A percentile compares a stretch with the other conserved stretches of the same genome.
Conservation (phyloP, 2,113 vertebrate genomes). For the Siniperca chuatsi region DNA sequence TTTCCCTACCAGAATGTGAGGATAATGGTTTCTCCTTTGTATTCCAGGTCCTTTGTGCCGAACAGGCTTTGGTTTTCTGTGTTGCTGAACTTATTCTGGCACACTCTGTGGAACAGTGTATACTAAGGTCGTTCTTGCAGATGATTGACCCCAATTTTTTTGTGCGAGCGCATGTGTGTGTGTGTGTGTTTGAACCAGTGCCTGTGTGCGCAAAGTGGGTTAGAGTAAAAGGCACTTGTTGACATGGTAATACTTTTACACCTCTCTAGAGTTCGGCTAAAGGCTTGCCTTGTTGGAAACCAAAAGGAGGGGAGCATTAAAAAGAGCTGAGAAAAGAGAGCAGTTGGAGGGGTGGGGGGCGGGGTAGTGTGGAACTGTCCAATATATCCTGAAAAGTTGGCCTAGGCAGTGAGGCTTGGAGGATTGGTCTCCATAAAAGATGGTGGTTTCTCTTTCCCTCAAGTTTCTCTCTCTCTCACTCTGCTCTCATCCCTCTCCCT, state of each 20-base stretch:
- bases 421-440: slow-evolving; percentile 84
- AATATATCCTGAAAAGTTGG: slow-evolving; percentile 82
- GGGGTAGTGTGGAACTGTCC: slow-evolving; percentile 76
- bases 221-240: slow-evolving; percentile 76
- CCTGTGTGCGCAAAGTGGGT: slow-evolving; percentile 58
- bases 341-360: slow-evolving; percentile 64
- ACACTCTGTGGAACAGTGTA: slow-evolving; percentile 60
- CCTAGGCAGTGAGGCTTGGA: slow-evolving; percentile 76
- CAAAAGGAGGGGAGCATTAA: slow-evolving; percentile 68
- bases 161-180: slow-evolving; percentile 4
- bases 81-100: slow-evolving; percentile 66
- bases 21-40: slow-evolving; percentile 65
- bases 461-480: slow-evolving; percentile 62
- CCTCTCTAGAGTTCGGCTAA: slow-evolving; percentile 75
- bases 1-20: slow-evolving; percentile 45
- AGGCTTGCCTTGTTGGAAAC: slow-evolving; percentile 77
- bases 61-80: slow-evolving; percentile 61
- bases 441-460: slow-evolving; percentile 80
- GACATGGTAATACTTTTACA: slow-evolving; percentile 80
- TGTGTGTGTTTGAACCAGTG: slow-evolving; percentile 9
- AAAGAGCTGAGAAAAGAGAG: slow-evolving; percentile 69
- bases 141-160: slow-evolving; percentile 66
- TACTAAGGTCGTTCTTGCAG: slow-evolving; percentile 57
- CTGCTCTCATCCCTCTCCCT: slow-evolving; percentile 4
- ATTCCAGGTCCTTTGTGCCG: slow-evolving; percentile 48